Evolutionary conservation across 2,888 invertebrate species (phyloP), one percentile per base, ranked within the genome.

Genomic region (Salticus scenicus): DNA sequence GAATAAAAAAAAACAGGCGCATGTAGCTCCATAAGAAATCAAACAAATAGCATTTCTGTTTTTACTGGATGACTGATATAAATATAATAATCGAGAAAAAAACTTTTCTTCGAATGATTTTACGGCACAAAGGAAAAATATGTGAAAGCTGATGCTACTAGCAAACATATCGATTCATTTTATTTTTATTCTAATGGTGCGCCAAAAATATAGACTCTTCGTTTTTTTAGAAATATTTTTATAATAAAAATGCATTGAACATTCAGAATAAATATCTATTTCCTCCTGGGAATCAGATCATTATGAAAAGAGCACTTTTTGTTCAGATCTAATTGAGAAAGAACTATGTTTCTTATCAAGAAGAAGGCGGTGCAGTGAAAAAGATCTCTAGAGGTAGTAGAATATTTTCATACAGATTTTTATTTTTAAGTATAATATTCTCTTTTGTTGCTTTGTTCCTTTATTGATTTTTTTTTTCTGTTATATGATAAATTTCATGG

Each of bases 311-410:
- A 31, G n/a, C 37, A 33, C 64, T 82, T 70, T 70, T 75, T 74
- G 51, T 42, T 33, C 67, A 72, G 66, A 51, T 83, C 72, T 83
- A 83, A 76, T 72, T 83, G 82, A 76, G 76, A 47, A 71, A 33
- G 66, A 66, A 76, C 47, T 82, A 30, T 66, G 67, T 75, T 76
- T 30, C 20, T 71, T 73, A 67, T 73, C 47, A 47, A 51, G 31
- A 73, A 67, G 28, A 41, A 70, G 63, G 42, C 20, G 31, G 41
- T 41, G 64, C 42, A 5, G 37, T 42, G 81, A 66, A 76, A 82
- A 82, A 66, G 64, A 71, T 82, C 71, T 71, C 74, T 14, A 67
- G 71, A 42, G 82, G 8, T n/a, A 10, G 47, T n/a, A 47, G 47
- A 47, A 47, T 17, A 47, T 47, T 10, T 47, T 47, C 17, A 17